phyloP scores from a whole-genome alignment of 2,888 invertebrate species.

The Dioctria linearis region DNA sequence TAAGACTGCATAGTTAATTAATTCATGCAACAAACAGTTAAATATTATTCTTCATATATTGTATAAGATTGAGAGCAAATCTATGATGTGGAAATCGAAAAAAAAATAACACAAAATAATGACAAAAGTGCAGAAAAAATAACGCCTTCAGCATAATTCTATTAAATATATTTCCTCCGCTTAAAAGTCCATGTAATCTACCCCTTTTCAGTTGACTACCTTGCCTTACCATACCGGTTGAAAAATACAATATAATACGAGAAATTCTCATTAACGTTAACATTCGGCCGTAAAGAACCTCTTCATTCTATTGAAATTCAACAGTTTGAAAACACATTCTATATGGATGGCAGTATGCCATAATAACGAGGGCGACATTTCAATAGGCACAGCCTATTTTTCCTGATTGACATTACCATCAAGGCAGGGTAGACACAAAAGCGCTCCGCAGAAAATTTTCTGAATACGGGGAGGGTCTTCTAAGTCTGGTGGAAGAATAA shows the following conservation, averaged over 20 bases:
- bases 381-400: conserved; percentile 12
- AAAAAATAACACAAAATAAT: too few relatives aligned
- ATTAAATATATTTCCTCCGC: neutral
- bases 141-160: neutral
- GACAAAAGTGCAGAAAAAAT: neutral
- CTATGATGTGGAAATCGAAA: neutral
- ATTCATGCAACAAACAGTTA: too few relatives aligned
- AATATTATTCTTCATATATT: too few relatives aligned
- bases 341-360: neutral
- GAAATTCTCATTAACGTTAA: conserved; percentile 3
- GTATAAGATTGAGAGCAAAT: too few relatives aligned
- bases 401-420: conserved; percentile 24
- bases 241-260: neutral
- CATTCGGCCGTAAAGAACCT: conserved; percentile 14
- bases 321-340: conserved; percentile 23
- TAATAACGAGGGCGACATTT: conserved; percentile 27
- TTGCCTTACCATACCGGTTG: neutral
- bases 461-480: neutral
- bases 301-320: conserved; percentile 14
- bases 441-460: neutral
- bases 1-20: too few relatives aligned
- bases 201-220: neutral
- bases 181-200: neutral
- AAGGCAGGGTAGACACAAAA: conserved; percentile 12
- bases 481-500: conserved; percentile 20